Evolutionary conservation across 2,113 vertebrate genomes (phyloP), one percentile per base, ranked within the genome.

Genomic region (Spermophilus dauricus): DNA sequence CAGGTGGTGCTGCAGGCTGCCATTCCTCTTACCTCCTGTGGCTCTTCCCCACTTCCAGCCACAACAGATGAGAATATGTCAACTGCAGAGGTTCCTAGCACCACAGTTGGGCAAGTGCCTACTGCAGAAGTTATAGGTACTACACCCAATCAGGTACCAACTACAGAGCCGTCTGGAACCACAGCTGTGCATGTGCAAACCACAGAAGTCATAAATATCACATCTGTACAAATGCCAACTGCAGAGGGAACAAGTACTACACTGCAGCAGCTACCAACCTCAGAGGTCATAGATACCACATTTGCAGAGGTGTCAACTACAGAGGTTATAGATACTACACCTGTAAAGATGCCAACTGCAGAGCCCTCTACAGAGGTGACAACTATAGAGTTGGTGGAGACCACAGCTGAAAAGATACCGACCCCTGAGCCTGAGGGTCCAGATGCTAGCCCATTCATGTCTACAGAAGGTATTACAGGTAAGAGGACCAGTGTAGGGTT

Each of bases 1-100:
- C 99, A 99, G 94, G 99, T 99, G 96, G 98, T 99, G 75, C 96
- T 99, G 51, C 99, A 99, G 98, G 99, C 99, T 2, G 99, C 99
- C 96, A 99, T 99, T 96, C 99, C 99, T 24, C 98, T 98, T 13
- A 11, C 91, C 30, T 98, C 98, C 95, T 99, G 99, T 63, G 98
- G 98, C 76, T 98, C 98, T 86, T 98, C 98, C 8, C 91, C 91
- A 0, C 70, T 96, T 14, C 97, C 98, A 20, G 97, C 70, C 6
- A 98, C 98, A 39, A 96, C 98, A 8, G 80, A 87, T 84, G 91
- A 94, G 0, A 0, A 69, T 4, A n/a, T 48, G 1, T 63, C 96
- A 1, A 96, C 95, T n/a, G 72, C 89, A 48, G 67, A 39, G 92
- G 39, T 95, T 58, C 32, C 98, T 73, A 97, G 94, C 63, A 98